phyloP scores from a whole-genome alignment of 2,888 invertebrate genomes.

The Callyntrura guangdongensis region DNA sequence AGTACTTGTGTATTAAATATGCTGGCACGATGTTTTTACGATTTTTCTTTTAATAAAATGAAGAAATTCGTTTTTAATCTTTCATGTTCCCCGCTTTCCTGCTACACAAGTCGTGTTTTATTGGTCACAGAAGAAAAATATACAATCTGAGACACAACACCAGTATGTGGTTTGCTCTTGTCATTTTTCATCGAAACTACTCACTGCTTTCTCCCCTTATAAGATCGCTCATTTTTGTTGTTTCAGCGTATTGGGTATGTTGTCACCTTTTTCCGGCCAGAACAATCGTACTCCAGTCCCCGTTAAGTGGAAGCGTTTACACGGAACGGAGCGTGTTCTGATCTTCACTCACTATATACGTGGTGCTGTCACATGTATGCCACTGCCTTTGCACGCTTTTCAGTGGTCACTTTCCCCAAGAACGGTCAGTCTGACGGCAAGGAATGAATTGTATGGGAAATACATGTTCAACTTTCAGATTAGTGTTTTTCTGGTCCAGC shows the following conservation, averaged over 20 bases:
- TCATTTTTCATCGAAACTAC: constrained; percentile 35
- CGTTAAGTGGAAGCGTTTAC: constrained; percentile 24
- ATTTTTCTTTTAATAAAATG: constrained; percentile 40
- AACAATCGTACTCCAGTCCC: background rate
- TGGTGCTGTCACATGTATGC: background rate
- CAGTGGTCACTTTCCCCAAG: constrained; percentile 33
- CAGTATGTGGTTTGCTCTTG: background rate
- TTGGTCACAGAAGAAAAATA: constrained; percentile 1
- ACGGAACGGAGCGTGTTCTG: constrained; percentile 20
- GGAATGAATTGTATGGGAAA: background rate
- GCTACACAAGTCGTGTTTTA: constrained; percentile 21
- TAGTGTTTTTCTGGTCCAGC: constrained; percentile 36
- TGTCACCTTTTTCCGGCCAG: constrained; percentile 12
- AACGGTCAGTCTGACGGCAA: background rate
- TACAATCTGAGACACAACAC: constrained; percentile 1
- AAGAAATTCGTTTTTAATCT: constrained; percentile 49
- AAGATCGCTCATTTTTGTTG: background rate
- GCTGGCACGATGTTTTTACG: background rate
- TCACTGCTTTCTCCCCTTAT: background rate
- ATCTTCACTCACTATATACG: constrained; percentile 6
- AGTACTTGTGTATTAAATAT: background rate
- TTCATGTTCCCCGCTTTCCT: background rate
- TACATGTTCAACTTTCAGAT: constrained; percentile 28
- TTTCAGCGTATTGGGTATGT: background rate
- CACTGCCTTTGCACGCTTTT: background rate